These are phyloP conservation scores for Oncorhynchus clarkii DNA, from an alignment of 2,113 vertebrate species.

Conservation along the genomic window DNA sequence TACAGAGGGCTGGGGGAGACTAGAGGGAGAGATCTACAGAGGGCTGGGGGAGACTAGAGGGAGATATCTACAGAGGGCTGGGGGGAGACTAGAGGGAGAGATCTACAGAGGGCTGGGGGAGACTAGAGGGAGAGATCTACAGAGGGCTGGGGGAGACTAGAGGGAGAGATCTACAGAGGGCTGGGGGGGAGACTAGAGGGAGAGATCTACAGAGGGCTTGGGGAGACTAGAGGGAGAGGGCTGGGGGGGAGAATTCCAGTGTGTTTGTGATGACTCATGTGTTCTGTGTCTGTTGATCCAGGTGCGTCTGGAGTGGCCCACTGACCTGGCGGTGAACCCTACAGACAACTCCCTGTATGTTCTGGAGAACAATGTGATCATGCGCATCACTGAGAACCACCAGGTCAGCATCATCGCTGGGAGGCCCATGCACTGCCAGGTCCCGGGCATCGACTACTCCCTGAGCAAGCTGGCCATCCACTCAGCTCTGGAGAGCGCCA, in stretches of 20 bases:
- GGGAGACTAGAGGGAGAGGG: too few relatives aligned
- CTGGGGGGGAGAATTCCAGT: not conserved
- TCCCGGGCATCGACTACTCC: slow-evolving; percentile 89
- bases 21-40: too few relatives aligned
- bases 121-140: too few relatives aligned
- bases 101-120: too few relatives aligned
- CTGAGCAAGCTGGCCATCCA: slow-evolving; percentile 90
- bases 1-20: too few relatives aligned
- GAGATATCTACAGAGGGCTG: too few relatives aligned
- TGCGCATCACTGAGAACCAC: slow-evolving; percentile 87
- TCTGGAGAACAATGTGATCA: slow-evolving; percentile 88
- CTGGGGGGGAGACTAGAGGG: too few relatives aligned
- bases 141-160: too few relatives aligned
- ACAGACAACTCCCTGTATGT: slow-evolving; percentile 91
- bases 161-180: too few relatives aligned
- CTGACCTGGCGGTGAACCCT: slow-evolving; percentile 87
- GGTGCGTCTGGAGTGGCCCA: slow-evolving; percentile 91
- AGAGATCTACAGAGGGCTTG: too few relatives aligned
- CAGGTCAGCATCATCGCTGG: slow-evolving; percentile 91
- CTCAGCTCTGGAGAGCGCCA: slow-evolving; percentile 87
- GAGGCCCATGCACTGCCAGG: slow-evolving; percentile 91
- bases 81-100: too few relatives aligned
- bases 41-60: too few relatives aligned
- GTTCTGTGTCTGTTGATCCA: slow-evolving; percentile 37
- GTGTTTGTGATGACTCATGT: not conserved